Evolutionary conservation across 2,113 vertebrate species (phyloP).

Genomic region (Lampris megalopsis): DNA sequence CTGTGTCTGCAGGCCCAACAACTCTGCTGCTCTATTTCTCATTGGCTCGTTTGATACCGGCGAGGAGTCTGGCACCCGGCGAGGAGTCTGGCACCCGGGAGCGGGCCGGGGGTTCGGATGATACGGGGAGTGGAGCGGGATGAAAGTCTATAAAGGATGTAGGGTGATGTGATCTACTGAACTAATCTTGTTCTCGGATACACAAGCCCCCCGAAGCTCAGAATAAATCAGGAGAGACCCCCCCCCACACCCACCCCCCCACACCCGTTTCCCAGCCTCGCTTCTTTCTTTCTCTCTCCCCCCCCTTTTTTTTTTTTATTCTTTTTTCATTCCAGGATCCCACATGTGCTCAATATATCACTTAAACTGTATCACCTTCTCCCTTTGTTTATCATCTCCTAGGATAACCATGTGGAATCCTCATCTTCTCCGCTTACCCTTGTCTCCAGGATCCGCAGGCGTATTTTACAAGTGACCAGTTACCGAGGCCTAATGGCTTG

Average conservation of each 20-base stretch:
- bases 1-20: conserved; percentile 52
- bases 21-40: conserved; percentile 22
- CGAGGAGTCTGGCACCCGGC: conserved; percentile 14
- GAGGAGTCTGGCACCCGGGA: too few species aligned
- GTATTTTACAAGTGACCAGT: conserved; percentile 93
- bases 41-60: conserved; percentile 42
- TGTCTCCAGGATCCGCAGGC: conserved; percentile 93
- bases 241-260: conserved; percentile 61
- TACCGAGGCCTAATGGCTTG: conserved; percentile 92
- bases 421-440: conserved; percentile 91
- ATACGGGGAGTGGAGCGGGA: conserved; percentile 17
- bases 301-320: conserved; percentile 43
- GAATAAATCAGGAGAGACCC: conserved; percentile 81
- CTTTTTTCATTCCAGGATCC: conserved; percentile 67
- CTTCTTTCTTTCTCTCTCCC: neutral
- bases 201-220: conserved; percentile 73
- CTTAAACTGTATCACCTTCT: conserved; percentile 87
- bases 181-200: conserved; percentile 81
- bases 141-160: conserved; percentile 72
- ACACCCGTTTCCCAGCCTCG: too few species aligned
- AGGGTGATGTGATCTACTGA: conserved; percentile 82
- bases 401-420: conserved; percentile 95
- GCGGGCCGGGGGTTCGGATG: neutral
- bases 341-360: conserved; percentile 94
- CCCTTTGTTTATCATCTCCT: conserved; percentile 90